Percentiles rank a stretch among this genome's conserved stretches.
phyloP scores from a whole-genome alignment of 37 sponge, comb jelly and placozoan genomes.

The Cladorhizidae sp. region DNA sequence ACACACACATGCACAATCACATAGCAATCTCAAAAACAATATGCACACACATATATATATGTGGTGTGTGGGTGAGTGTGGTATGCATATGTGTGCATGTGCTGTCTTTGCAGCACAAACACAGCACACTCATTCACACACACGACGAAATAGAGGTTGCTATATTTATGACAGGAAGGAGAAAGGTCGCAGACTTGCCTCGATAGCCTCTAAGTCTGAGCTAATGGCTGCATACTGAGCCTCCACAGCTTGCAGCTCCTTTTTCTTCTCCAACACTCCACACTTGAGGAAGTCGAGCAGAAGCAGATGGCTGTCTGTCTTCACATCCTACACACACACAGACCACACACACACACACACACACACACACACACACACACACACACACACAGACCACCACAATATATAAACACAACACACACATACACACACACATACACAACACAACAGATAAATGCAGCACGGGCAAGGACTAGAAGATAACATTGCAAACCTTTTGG shows the following conservation, averaged over 20 bases:
- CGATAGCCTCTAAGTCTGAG: not conserved
- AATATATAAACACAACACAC: too few relatives aligned
- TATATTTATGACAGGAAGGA: too few relatives aligned
- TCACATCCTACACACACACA: not conserved
- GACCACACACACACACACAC: constrained; percentile 18
- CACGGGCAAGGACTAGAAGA: too few relatives aligned
- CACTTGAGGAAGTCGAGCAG: constrained; percentile 16
- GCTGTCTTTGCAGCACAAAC: too few relatives aligned
- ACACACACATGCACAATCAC: too few relatives aligned
- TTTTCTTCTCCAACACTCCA: not conserved
- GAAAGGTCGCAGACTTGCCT: not conserved
- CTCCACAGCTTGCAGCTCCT: constrained; percentile 8
- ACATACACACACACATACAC: constrained; percentile 14
- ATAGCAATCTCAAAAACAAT: too few relatives aligned
- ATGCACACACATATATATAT: too few relatives aligned
- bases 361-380: constrained; percentile 22
- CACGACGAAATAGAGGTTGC: too few relatives aligned
- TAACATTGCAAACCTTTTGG: not conserved
- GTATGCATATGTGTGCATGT: too few relatives aligned
- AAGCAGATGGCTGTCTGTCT: not conserved
- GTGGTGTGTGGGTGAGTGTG: too few relatives aligned
- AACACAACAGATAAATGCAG: too few relatives aligned
- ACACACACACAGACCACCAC: constrained; percentile 21
- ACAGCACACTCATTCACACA: too few relatives aligned
- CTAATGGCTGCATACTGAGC: not conserved